Evolutionary conservation across 30 jellyfish, hydroid and myxozoan species (phyloP).

Genomic region (Cassiopea xamachana): DNA sequence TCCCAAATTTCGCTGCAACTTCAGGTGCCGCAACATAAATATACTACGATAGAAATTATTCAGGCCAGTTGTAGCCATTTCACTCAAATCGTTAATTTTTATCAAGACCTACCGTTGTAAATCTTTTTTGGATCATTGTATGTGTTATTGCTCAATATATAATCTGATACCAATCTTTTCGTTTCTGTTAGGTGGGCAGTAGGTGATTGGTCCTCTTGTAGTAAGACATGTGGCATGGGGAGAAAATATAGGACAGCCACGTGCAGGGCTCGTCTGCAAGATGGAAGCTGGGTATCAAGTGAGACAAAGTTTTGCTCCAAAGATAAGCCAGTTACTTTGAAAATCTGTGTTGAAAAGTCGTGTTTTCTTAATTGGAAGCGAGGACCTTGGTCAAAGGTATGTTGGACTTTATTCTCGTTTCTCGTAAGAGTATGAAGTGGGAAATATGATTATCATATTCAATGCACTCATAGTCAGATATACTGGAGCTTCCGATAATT

Average conservation of each 20-base stretch:
- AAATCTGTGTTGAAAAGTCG: constrained; percentile 85
- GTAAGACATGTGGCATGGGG: constrained; percentile 91
- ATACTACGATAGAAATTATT: too few relatives aligned
- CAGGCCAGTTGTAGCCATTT: too few relatives aligned
- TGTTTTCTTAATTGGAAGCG: constrained; percentile 87
- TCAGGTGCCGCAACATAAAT: too few relatives aligned
- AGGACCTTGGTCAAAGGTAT: constrained; percentile 93
- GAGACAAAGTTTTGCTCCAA: constrained; percentile 66
- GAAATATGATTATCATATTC: too few relatives aligned
- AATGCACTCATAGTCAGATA: too few relatives aligned
- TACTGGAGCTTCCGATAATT: too few relatives aligned
- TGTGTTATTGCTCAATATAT: background rate
- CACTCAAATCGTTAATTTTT: too few relatives aligned
- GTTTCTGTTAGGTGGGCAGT: constrained; percentile 78
- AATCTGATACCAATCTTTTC: background rate
- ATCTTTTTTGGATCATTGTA: background rate
- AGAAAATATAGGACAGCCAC: constrained; percentile 66
- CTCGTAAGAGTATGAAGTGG: background rate
- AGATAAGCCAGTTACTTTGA: constrained; percentile 88
- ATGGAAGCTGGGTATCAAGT: constrained; percentile 74
- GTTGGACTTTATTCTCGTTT: background rate
- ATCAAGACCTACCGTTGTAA: too few relatives aligned
- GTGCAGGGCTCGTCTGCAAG: constrained; percentile 62
- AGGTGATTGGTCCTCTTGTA: constrained; percentile 85
- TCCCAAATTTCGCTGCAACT: too few relatives aligned